A percentile compares a stretch with the other conserved stretches of the same genome.
phyloP scores from a whole-genome alignment of 2,888 invertebrate species.

The Xestobium rufovillosum region DNA sequence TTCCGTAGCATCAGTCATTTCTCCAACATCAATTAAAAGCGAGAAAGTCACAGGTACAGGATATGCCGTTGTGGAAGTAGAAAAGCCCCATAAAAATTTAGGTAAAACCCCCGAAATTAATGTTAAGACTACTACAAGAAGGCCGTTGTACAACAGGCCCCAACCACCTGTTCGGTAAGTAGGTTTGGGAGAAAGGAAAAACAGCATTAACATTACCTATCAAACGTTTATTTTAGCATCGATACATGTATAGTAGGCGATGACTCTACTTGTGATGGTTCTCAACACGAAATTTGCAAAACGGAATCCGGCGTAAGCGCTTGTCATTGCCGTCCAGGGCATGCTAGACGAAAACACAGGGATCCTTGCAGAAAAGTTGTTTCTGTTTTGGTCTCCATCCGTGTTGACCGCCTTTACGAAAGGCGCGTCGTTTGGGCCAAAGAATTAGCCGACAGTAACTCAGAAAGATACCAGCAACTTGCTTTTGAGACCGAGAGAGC shows the following conservation, averaged over 20 bases:
- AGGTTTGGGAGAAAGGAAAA: no score
- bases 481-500: slow-evolving; percentile 83
- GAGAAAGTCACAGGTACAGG: slow-evolving; percentile 51
- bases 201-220: background rate
- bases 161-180: slow-evolving; percentile 60
- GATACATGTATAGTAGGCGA: slow-evolving; percentile 93
- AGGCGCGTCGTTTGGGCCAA: slow-evolving; percentile 70
- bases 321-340: slow-evolving; percentile 79
- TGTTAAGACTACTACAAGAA: slow-evolving; percentile 43
- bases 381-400: slow-evolving; percentile 67
- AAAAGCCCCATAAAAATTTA: slow-evolving; percentile 37
- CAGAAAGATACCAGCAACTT: slow-evolving; percentile 73
- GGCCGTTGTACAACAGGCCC: slow-evolving; percentile 50
- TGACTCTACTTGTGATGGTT: slow-evolving; percentile 80
- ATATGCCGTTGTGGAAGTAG: slow-evolving; percentile 56
- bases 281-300: slow-evolving; percentile 79
- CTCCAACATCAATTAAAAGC: slow-evolving; percentile 37
- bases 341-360: slow-evolving; percentile 60
- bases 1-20: slow-evolving; percentile 29
- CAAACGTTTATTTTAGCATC: slow-evolving; percentile 50
- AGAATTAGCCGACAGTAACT: slow-evolving; percentile 65
- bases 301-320: slow-evolving; percentile 83
- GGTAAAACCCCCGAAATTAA: slow-evolving; percentile 29
- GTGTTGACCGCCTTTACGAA: slow-evolving; percentile 78
- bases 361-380: slow-evolving; percentile 74